Evolutionary conservation across 2,797 vertebrate species (phyloP).

Genomic region (Cygnus olor): DNA sequence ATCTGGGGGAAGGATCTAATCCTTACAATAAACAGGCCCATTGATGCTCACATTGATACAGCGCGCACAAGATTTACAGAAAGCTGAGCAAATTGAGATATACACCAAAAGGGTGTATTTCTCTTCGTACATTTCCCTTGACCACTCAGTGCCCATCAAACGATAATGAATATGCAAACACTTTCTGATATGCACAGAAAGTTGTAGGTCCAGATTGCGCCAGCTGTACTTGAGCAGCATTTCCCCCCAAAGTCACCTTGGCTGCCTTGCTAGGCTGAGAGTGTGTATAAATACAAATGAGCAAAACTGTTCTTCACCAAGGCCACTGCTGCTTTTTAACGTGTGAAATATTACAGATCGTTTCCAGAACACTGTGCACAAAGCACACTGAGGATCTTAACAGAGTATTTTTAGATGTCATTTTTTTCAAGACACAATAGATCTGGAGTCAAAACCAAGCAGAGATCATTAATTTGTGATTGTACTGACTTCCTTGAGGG

Average conservation of each 20-base stretch:
- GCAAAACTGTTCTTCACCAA: background rate
- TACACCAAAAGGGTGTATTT: background rate
- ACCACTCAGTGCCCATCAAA: background rate
- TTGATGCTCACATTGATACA: background rate
- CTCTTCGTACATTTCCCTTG: slow-evolving; percentile 30
- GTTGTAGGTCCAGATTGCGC: background rate
- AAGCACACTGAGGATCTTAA: background rate
- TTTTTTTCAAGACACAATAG: background rate
- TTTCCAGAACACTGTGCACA: background rate
- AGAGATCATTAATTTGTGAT: background rate
- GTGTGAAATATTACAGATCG: background rate
- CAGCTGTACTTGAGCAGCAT: background rate
- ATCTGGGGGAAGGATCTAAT: background rate
- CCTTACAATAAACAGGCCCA: background rate
- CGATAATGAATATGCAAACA: slow-evolving; percentile 45
- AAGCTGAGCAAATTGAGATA: slow-evolving; percentile 42
- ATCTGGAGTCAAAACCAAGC: background rate
- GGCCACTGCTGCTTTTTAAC: background rate
- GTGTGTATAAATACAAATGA: background rate
- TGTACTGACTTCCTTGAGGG: background rate
- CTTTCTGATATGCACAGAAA: slow-evolving; percentile 10
- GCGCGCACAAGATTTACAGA: background rate
- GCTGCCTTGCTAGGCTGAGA: background rate
- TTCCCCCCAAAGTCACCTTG: slow-evolving; percentile 52
- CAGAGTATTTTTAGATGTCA: background rate